Evolutionary conservation across 2,888 invertebrate species (phyloP).

Genomic region (Pollenia amentaria): DNA sequence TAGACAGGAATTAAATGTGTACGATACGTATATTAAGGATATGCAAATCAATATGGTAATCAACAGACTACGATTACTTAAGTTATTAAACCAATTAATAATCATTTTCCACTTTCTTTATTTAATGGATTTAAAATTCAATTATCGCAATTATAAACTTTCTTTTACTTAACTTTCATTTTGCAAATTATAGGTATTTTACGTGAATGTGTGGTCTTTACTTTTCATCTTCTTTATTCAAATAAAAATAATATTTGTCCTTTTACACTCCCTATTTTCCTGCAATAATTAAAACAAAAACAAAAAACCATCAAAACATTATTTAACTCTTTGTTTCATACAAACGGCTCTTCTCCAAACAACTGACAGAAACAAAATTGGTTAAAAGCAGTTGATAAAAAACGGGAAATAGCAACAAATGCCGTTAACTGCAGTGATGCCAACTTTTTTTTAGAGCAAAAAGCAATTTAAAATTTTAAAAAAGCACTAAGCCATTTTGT

Average conservation of each 20-base stretch:
- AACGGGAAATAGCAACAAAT: slow-evolving; percentile 60
- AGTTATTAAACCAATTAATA: slow-evolving; percentile 82
- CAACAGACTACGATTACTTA: slow-evolving; percentile 84
- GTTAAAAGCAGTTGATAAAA: slow-evolving; percentile 55
- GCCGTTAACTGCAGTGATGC: slow-evolving; percentile 60
- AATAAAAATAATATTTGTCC: slow-evolving; percentile 56
- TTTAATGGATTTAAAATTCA: slow-evolving; percentile 6
- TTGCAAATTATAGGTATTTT: slow-evolving; percentile 44
- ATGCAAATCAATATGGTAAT: slow-evolving; percentile 85
- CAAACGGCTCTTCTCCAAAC: not conserved
- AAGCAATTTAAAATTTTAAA: no score
- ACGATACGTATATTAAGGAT: slow-evolving; percentile 86
- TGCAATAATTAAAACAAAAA: slow-evolving; percentile 33
- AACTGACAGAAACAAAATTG: slow-evolving; percentile 42
- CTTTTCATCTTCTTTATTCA: slow-evolving; percentile 18
- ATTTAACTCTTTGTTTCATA: slow-evolving; percentile 45
- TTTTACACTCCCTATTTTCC: slow-evolving; percentile 61
- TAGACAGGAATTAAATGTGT: slow-evolving; percentile 87
- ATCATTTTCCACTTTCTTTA: slow-evolving; percentile 78
- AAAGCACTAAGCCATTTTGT: no score
- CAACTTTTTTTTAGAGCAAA: no score
- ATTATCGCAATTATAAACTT: slow-evolving; percentile 4
- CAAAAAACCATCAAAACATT: not conserved
- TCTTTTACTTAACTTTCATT: slow-evolving; percentile 23
- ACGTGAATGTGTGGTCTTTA: not conserved